A percentile compares a stretch with the other conserved stretches of the same genome.
Conservation (phyloP, 1,140 invertebrate genomes). For the Battus philenor region DNA sequence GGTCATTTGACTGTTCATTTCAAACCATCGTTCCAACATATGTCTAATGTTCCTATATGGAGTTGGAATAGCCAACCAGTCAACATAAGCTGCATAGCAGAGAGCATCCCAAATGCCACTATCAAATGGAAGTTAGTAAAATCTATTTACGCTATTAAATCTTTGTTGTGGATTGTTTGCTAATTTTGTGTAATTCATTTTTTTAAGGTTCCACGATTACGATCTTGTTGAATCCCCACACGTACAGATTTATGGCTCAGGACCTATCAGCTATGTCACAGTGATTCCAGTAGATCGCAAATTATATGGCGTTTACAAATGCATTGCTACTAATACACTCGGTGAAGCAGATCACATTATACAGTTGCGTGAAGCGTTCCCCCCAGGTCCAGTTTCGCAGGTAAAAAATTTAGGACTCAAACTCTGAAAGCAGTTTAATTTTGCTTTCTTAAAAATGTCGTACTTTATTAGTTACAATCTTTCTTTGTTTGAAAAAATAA, state of each 20-base stretch:
- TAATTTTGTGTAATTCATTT: slow-evolving; percentile 11
- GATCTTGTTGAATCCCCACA: slow-evolving; percentile 76
- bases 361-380: slow-evolving; percentile 82
- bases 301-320: slow-evolving; percentile 88
- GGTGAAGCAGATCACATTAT: slow-evolving; percentile 82
- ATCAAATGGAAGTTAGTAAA: slow-evolving; percentile 84
- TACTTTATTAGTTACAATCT: no score
- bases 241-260: slow-evolving; percentile 79
- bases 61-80: slow-evolving; percentile 88
- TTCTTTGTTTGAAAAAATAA: no score
- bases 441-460: no score
- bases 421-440: no score
- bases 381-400: slow-evolving; percentile 50
- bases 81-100: slow-evolving; percentile 92
- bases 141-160: neutral
- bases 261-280: slow-evolving; percentile 82
- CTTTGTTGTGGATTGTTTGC: slow-evolving; percentile 1
- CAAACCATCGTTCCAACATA: slow-evolving; percentile 86
- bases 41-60: slow-evolving; percentile 83
- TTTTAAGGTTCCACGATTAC: slow-evolving; percentile 68
- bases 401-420: no score
- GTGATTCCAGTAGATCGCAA: slow-evolving; percentile 79
- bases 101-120: slow-evolving; percentile 94
- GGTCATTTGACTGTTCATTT: slow-evolving; percentile 92
- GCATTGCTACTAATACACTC: slow-evolving; percentile 86